A percentile compares a stretch with the other conserved stretches of the same genome.
Evolutionary conservation across 2,888 invertebrate genomes (phyloP).

Genomic region (Abscondita cerata): DNA sequence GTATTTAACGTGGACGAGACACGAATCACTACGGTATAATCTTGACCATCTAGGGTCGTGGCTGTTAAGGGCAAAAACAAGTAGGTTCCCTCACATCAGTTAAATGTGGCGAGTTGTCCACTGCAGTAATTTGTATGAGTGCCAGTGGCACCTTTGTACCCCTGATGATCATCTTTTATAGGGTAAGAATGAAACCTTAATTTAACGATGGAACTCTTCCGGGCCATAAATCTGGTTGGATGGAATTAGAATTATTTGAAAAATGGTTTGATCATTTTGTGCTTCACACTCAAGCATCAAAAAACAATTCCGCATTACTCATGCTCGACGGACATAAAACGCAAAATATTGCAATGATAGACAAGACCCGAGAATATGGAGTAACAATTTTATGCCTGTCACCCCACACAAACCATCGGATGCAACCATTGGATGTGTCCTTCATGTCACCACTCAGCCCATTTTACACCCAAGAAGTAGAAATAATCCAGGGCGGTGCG

Average conservation of each 20-base stretch:
- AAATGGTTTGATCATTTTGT: too few relatives aligned
- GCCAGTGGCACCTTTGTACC: constrained; percentile 36
- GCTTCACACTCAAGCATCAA: too few relatives aligned
- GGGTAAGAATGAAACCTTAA: constrained; percentile 2
- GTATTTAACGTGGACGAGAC: constrained; percentile 44
- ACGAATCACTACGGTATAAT: constrained; percentile 35
- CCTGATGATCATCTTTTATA: constrained; percentile 10
- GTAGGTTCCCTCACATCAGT: constrained; percentile 18
- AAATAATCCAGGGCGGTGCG: constrained; percentile 2
- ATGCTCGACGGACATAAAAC: constrained; percentile 3
- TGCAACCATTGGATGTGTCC: neutral
- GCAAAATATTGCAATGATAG: neutral
- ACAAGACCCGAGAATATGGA: constrained; percentile 1
- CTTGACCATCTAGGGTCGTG: neutral
- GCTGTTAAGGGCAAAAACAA: constrained; percentile 13
- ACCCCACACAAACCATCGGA: neutral
- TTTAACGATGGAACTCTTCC: too few relatives aligned
- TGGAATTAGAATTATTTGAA: too few relatives aligned
- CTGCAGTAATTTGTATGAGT: constrained; percentile 9
- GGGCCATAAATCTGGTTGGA: too few relatives aligned
- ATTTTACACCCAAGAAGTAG: constrained; percentile 1
- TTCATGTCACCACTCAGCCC: neutral
- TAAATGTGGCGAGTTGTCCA: constrained; percentile 37
- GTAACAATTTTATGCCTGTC: neutral
- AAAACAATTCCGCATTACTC: constrained; percentile 1